Percentiles rank a stretch among this genome's conserved stretches.
Conservation (phyloP, 1,140 invertebrate species). For the Bombus affinis region DNA sequence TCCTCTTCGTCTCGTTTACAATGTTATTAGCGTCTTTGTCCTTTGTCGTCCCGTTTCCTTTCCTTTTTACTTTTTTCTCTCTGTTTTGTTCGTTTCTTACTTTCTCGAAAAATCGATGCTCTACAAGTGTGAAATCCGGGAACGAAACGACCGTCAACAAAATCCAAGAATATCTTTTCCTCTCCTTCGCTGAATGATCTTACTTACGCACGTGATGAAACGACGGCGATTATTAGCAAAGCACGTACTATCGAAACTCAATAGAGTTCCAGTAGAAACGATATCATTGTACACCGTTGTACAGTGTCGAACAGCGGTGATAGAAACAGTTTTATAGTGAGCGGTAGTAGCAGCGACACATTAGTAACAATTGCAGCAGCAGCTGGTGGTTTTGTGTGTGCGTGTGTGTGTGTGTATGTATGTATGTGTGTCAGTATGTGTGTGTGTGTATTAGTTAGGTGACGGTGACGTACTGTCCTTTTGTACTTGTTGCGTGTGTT, state of each 20-base stretch:
- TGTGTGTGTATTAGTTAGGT: not conserved
- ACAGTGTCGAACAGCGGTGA: conserved; percentile 41
- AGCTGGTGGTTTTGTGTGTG: not conserved
- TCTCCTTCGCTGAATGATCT: conserved; percentile 36
- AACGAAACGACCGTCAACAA: conserved; percentile 29
- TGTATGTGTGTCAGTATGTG: too few species aligned
- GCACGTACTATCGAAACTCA: conserved; percentile 54
- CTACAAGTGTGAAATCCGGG: not conserved
- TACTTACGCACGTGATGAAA: conserved; percentile 35
- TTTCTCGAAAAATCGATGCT: not conserved
- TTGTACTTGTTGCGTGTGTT: conserved; percentile 60
- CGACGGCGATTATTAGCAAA: conserved; percentile 41
- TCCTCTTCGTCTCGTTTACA: not conserved
- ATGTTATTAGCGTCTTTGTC: not conserved
- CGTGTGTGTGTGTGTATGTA: not conserved
- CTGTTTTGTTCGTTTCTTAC: not conserved
- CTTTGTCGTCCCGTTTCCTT: not conserved
- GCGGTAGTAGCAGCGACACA: conserved; percentile 38
- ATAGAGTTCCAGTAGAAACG: conserved; percentile 56
- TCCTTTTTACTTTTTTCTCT: not conserved
- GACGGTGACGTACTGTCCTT: conserved; percentile 56
- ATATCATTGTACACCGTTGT: conserved; percentile 43
- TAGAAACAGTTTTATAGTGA: conserved; percentile 44
- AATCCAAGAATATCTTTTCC: conserved; percentile 56
- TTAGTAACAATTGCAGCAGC: conserved; percentile 49